Base-by-base conservation (phyloP, 2,113 vertebrate genomes). In the Chitala chitala region DNA sequence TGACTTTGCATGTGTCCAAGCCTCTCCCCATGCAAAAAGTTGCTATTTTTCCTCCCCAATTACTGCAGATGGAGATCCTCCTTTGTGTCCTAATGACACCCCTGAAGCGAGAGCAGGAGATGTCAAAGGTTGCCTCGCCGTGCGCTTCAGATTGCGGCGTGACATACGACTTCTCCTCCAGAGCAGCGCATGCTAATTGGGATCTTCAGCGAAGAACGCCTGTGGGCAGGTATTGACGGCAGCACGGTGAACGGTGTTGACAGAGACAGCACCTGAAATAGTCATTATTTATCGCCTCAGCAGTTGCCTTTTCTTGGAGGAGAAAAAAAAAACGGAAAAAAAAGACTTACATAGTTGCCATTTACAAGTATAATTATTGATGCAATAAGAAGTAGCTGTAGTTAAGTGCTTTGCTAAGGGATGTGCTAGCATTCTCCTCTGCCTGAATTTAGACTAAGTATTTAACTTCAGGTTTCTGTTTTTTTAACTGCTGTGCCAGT, bases 141-240 rank as follows among this genome's bases (percentile, higher is more conserved):
- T 26, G 26, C 40, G 42, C 15, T 68, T 68, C 44, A 24, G 64
- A 68, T 48, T 26, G 13, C 64, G 15, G 42, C 64, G 5, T 12
- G 24, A 26, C 38, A 38, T 68, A 68, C 29, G 64, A n/a, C 64
- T 48, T 68, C 64, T 46, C 64, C 64, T 68, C 64, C 64, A 26
- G 42, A 68, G 22, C n/a, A 26, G 29, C 29, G 64, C 13, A 68
- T 68, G 64, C 64, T 68, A 68, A 68, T 68, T 68, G 64, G 64
- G 64, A 24, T 26, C 46, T 68, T 68, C 8, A 46, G 42, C 64
- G 13, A 29, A 33, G 9, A 66, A 24, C 46, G 64, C 64, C 40
- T 7, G n/a, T 26, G 42, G 64, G 64, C 64, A 46, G 10, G 46
- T 48, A 48, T 68, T n/a, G 64, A 29, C 22, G 42, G 40, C 24